These are phyloP conservation scores for Odontothrips loti DNA, from an alignment of 2,888 invertebrate species.

Conservation along the genomic window DNA sequence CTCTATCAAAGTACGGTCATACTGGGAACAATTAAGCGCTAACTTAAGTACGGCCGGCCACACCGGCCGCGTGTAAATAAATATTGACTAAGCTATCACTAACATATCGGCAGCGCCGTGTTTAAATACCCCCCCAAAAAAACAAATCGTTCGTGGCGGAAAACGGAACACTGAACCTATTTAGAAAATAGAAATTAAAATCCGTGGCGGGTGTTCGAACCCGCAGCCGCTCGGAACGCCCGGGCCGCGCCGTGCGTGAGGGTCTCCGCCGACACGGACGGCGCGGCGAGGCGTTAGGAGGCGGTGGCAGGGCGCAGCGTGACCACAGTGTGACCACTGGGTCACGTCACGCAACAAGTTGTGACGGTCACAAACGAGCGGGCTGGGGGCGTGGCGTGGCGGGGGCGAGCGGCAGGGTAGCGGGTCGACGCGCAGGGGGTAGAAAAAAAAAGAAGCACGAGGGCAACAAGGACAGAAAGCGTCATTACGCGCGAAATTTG, in stretches of 20 bases:
- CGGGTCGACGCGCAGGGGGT: neutral
- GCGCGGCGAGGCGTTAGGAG: neutral
- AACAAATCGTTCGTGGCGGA: too few species aligned
- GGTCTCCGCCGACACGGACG: neutral
- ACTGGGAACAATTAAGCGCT: too few species aligned
- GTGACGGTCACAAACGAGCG: neutral
- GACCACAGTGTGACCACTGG: too few species aligned
- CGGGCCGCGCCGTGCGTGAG: conserved; percentile 4
- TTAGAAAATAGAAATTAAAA: neutral
- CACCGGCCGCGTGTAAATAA: too few species aligned
- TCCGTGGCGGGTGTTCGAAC: neutral
- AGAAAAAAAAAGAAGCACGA: neutral
- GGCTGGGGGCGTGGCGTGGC: neutral
- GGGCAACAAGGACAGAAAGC: neutral
- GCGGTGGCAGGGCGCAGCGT: neutral
- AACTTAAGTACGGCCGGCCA: too few species aligned
- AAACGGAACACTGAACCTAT: too few species aligned
- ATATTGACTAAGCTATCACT: conserved; percentile 8
- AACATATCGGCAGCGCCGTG: neutral
- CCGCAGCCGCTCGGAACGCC: neutral
- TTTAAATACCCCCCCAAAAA: too few species aligned
- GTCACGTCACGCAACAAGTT: neutral
- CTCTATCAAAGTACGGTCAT: too few species aligned
- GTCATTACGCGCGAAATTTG: conserved; percentile 16
- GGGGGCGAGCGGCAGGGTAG: neutral